Conservation (phyloP, 2,888 invertebrate species). For the Elegia similella region DNA sequence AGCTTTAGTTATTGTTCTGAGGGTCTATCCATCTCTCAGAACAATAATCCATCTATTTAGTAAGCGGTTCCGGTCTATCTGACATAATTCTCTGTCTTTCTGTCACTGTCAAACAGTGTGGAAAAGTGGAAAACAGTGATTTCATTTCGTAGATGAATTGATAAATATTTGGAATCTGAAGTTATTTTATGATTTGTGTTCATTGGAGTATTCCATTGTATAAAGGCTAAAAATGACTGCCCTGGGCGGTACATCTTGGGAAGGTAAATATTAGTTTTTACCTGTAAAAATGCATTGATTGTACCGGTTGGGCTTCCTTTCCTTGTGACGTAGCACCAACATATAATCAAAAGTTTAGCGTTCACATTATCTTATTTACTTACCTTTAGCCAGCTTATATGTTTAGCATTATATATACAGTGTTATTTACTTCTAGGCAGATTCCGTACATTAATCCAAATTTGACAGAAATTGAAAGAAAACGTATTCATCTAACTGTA, state of each 20-base stretch:
- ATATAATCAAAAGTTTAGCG: background rate
- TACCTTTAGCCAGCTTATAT: background rate
- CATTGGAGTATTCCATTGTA: background rate
- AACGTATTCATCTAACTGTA: no score
- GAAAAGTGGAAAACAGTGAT: background rate
- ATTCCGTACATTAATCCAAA: no score
- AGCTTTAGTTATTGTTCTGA: no score
- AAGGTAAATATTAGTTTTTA: slow-evolving; percentile 44
- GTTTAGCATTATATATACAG: background rate
- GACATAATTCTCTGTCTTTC: no score
- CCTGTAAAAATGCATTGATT: slow-evolving; percentile 11
- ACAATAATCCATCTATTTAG: no score
- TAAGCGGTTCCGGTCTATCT: no score
- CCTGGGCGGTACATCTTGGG: slow-evolving; percentile 55
- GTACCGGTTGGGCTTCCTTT: slow-evolving; percentile 18
- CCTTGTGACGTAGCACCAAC: slow-evolving; percentile 29
- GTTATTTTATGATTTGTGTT: background rate
- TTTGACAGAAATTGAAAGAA: no score
- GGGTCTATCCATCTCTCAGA: no score
- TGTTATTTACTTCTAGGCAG: background rate
- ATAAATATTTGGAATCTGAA: background rate
- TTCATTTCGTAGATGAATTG: background rate
- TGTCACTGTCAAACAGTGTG: background rate
- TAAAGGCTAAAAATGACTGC: slow-evolving; percentile 40
- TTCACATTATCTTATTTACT: background rate